A percentile compares a stretch with the other conserved stretches of the same genome.
phyloP scores from a whole-genome alignment of 37 sponge, comb jelly and placozoan genomes.

The Corticium candelabrum region DNA sequence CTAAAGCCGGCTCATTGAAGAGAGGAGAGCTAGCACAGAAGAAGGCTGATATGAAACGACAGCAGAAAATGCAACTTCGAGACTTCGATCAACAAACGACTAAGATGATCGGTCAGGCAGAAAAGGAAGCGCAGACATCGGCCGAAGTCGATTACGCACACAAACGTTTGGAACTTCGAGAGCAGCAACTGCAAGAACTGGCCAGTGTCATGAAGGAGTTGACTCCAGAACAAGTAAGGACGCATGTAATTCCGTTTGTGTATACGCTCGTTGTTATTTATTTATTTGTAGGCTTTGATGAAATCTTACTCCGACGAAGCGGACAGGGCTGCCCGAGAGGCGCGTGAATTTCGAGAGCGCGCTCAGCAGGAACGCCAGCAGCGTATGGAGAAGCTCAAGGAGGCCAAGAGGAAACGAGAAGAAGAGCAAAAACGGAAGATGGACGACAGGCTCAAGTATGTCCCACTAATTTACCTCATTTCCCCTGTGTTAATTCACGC shows the following conservation, averaged over 20 bases:
- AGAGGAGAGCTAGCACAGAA: background rate
- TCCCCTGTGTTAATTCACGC: too few relatives aligned
- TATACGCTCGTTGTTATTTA: background rate
- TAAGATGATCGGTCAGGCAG: background rate
- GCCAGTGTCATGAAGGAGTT: slow-evolving; percentile 2
- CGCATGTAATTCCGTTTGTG: background rate
- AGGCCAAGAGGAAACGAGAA: slow-evolving; percentile 11
- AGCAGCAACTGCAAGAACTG: slow-evolving; percentile 15
- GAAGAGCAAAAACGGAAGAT: background rate
- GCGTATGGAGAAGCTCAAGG: slow-evolving; percentile 1
- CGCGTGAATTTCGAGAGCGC: slow-evolving; percentile 1
- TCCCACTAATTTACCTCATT: too few relatives aligned
- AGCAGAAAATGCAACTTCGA: background rate
- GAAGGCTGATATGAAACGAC: background rate
- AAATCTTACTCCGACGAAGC: background rate
- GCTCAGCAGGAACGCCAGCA: background rate
- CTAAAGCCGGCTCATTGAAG: background rate
- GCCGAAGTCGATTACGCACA: background rate
- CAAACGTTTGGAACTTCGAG: background rate
- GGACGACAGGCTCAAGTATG: background rate
- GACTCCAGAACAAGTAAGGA: slow-evolving; percentile 12
- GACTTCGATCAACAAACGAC: background rate
- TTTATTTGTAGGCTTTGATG: slow-evolving; percentile 5
- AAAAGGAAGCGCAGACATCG: background rate
- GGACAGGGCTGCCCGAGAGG: background rate